These are phyloP conservation scores for Leucoma salicis DNA, from an alignment of 2,888 invertebrate species.

Conservation along the genomic window DNA sequence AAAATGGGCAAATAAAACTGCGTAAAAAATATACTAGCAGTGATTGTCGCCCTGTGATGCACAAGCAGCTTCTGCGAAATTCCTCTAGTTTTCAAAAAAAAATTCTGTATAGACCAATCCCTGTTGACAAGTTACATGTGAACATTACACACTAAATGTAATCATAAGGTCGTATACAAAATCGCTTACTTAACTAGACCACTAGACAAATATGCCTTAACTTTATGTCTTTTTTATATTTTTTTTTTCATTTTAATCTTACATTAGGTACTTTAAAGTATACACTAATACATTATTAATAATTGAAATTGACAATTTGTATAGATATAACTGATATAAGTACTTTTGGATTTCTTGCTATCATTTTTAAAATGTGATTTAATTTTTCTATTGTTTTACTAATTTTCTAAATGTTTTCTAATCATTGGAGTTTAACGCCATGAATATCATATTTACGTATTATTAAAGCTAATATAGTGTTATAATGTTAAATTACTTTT, in stretches of 20 bases:
- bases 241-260: conserved; percentile 9
- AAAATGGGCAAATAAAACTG: background rate
- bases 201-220: conserved; percentile 22
- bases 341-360: background rate
- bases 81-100: no score
- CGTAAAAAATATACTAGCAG: background rate
- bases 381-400: no score
- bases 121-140: conserved; percentile 1
- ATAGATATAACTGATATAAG: background rate
- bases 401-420: background rate
- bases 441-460: background rate
- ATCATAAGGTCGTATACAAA: conserved; percentile 8
- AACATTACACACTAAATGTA: conserved; percentile 7
- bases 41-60: background rate
- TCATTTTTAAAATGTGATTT: background rate
- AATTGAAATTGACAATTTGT: background rate
- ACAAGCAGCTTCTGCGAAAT: no score
- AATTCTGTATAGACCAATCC: conserved; percentile 1
- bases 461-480: conserved; percentile 5
- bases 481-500: conserved; percentile 9
- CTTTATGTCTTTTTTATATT: conserved; percentile 18
- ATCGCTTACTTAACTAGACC: conserved; percentile 15
- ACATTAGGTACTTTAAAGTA: conserved; percentile 2
- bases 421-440: no score
- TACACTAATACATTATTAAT: background rate